Conservation (phyloP, 1,140 invertebrate species). For the Triops cancriformis region DNA sequence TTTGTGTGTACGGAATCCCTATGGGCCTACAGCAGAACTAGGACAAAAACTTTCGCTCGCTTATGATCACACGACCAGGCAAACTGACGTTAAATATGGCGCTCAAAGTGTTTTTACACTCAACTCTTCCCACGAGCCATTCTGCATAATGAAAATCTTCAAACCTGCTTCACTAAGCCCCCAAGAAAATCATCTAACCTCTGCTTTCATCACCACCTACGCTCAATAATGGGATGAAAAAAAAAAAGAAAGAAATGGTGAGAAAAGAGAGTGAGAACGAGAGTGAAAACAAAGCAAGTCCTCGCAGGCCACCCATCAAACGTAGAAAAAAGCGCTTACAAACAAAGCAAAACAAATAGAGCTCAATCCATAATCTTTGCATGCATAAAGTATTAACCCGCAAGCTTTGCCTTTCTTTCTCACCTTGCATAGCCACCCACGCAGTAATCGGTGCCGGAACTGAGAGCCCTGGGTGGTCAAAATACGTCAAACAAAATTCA, state of each 20-base stretch:
- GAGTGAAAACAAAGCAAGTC: not conserved
- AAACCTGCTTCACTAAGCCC: not conserved
- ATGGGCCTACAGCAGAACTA: not conserved
- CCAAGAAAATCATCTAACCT: not conserved
- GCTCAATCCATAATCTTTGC: not conserved
- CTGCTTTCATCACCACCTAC: not conserved
- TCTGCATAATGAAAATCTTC: slow-evolving; percentile 1
- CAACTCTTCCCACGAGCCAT: not conserved
- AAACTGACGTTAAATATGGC: not conserved
- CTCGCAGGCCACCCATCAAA: not conserved
- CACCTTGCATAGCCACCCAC: slow-evolving; percentile 51
- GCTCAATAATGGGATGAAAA: not conserved
- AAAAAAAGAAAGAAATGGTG: not conserved
- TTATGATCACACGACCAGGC: not conserved
- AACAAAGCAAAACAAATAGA: not conserved
- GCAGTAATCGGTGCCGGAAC: slow-evolving; percentile 54
- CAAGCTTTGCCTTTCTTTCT: not conserved
- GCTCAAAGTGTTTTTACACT: not conserved
- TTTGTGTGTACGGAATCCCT: not conserved
- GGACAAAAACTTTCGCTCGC: not conserved
- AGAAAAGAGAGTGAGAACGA: not conserved
- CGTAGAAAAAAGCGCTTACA: not conserved
- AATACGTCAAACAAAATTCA: slow-evolving; percentile 77
- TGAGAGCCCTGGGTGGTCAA: slow-evolving; percentile 71
- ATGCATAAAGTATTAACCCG: not conserved